Percentiles rank a stretch among this genome's conserved stretches.
Conservation (phyloP, 2,888 invertebrate genomes). For the Leuctra nigra region DNA sequence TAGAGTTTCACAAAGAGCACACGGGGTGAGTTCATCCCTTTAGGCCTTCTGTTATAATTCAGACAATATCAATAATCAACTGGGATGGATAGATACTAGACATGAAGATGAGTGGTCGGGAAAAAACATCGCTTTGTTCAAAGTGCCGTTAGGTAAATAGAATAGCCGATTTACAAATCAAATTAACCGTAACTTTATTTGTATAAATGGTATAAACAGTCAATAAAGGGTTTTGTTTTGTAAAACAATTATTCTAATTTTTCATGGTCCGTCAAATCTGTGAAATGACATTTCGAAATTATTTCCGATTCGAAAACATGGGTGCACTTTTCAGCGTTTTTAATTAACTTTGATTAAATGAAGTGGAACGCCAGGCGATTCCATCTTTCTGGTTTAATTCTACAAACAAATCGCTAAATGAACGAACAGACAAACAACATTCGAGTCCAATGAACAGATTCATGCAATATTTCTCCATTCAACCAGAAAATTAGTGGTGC, state of each 20-base stretch:
- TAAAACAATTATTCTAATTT: slow-evolving; percentile 25
- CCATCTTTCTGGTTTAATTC: not conserved
- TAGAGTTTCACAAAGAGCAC: slow-evolving; percentile 13
- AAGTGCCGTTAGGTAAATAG: slow-evolving; percentile 14
- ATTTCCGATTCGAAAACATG: slow-evolving; percentile 25
- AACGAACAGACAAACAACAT: not conserved
- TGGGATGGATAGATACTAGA: slow-evolving; percentile 1
- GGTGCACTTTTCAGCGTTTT: slow-evolving; percentile 20
- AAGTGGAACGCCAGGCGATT: slow-evolving; percentile 10
- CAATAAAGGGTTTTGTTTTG: slow-evolving; percentile 14
- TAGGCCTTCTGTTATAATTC: slow-evolving; percentile 9
- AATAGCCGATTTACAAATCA: slow-evolving; percentile 24
- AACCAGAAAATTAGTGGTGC: too few species aligned
- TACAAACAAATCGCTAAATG: not conserved
- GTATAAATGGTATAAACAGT: slow-evolving; percentile 19
- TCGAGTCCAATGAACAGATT: too few species aligned
- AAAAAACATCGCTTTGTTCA: slow-evolving; percentile 9
- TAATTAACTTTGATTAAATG: slow-evolving; percentile 9
- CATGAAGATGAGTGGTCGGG: slow-evolving; percentile 13
- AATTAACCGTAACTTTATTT: slow-evolving; percentile 23
- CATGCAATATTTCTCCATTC: too few species aligned
- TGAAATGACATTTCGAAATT: slow-evolving; percentile 25
- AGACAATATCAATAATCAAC: slow-evolving; percentile 18
- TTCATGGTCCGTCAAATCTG: slow-evolving; percentile 27
- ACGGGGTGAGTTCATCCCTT: slow-evolving; percentile 8